phyloP scores from a whole-genome alignment of 1,140 invertebrate genomes.

The Drosophila elegans region DNA sequence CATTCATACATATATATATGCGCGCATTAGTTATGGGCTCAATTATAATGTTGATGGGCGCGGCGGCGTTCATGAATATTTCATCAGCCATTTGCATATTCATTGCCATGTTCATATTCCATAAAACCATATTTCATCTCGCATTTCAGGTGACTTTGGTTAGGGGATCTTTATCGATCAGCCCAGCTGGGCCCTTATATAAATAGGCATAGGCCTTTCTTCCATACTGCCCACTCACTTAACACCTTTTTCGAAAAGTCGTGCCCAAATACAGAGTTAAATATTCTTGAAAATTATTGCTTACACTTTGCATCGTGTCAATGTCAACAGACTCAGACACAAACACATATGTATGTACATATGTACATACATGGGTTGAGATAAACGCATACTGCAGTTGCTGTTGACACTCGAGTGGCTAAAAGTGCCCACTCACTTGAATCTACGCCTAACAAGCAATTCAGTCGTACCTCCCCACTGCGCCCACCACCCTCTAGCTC shows the following conservation, averaged over 20 bases:
- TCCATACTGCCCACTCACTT: conserved; percentile 19
- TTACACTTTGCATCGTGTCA: conserved; percentile 45
- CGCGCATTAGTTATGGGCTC: conserved; percentile 52
- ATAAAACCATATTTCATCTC: conserved; percentile 21
- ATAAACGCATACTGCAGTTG: conserved; percentile 42
- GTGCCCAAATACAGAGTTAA: conserved; percentile 18
- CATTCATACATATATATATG: neutral
- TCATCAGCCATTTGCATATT: conserved; percentile 48
- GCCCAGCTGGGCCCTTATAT: neutral
- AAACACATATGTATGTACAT: neutral
- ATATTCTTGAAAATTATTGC: conserved; percentile 2
- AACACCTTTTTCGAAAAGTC: conserved; percentile 21
- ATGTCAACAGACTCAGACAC: conserved; percentile 27
- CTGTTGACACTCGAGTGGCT: conserved; percentile 57
- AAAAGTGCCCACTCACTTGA: conserved; percentile 52
- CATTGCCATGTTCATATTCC: conserved; percentile 18
- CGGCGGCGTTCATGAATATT: conserved; percentile 64
- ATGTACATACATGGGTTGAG: neutral
- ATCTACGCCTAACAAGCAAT: conserved; percentile 48
- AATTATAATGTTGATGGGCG: conserved; percentile 65
- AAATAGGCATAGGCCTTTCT: conserved; percentile 15
- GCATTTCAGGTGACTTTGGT: neutral
- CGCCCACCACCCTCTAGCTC: conserved; percentile 1
- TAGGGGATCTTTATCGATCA: conserved; percentile 27
- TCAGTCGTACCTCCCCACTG: conserved; percentile 1